These are phyloP conservation scores for Hemibagrus wyckioides DNA, from an alignment of 2,113 vertebrate species.

Conservation along the genomic window DNA sequence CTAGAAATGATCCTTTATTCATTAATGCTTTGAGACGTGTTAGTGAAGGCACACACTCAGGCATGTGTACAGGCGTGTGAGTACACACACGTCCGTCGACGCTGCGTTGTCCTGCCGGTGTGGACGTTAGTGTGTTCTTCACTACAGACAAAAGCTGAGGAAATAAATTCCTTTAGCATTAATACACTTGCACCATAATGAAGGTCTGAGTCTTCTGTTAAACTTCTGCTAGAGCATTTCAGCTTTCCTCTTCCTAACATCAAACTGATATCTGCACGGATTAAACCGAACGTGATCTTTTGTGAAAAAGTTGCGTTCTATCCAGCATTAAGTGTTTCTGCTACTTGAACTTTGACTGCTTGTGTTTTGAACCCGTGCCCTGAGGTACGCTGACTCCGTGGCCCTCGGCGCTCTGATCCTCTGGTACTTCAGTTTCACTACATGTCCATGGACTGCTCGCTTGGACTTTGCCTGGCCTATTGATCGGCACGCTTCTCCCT, in stretches of 20 bases:
- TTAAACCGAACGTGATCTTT: too few relatives aligned
- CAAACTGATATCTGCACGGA: neutral
- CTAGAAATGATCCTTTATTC: neutral
- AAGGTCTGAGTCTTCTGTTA: neutral
- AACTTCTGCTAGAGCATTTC: neutral
- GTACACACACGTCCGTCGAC: too few relatives aligned
- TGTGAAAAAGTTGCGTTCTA: neutral
- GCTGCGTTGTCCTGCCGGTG: too few relatives aligned
- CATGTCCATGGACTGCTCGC: neutral
- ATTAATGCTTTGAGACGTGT: neutral
- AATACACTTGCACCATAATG: too few relatives aligned
- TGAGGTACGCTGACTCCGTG: neutral
- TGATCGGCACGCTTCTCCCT: neutral
- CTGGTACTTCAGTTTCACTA: neutral
- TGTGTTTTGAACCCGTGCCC: neutral
- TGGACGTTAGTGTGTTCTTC: neutral
- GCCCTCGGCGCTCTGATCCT: neutral
- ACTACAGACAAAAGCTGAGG: neutral
- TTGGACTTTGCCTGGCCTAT: neutral
- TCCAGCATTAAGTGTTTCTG: neutral
- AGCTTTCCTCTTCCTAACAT: neutral
- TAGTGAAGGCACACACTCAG: neutral
- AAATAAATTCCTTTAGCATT: neutral
- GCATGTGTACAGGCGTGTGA: too few relatives aligned
- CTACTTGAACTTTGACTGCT: conserved; percentile 3